phyloP scores from a whole-genome alignment of 2,797 vertebrate species.

The Gambusia yucatana region DNA sequence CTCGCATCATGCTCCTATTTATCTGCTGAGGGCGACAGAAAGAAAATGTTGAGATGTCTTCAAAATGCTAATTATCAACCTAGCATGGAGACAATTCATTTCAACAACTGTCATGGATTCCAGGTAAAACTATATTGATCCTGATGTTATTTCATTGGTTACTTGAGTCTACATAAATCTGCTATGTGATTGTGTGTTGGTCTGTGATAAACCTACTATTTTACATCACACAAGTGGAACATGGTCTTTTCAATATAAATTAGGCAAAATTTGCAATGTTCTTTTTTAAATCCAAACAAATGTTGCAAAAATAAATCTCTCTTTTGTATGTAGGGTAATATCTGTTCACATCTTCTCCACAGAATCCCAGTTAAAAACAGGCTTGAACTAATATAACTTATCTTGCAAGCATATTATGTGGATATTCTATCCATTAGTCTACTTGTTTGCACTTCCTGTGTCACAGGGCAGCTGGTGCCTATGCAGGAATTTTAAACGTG shows the following conservation, averaged over 20 bases:
- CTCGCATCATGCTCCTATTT: neutral
- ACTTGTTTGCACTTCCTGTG: neutral
- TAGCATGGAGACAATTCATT: neutral
- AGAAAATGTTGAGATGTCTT: neutral
- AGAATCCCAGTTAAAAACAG: neutral
- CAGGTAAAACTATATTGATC: neutral
- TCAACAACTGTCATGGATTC: neutral
- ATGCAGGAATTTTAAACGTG: neutral
- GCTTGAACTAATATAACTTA: neutral
- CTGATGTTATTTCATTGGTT: neutral
- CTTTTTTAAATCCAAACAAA: neutral
- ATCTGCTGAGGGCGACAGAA: neutral
- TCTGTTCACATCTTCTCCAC: neutral
- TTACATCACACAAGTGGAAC: neutral
- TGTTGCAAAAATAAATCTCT: neutral
- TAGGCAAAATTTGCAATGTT: neutral
- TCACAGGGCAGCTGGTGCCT: neutral
- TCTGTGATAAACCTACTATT: neutral
- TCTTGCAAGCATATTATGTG: neutral
- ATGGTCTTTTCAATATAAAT: neutral
- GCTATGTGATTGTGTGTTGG: neutral
- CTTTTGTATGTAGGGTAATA: neutral
- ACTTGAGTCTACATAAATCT: neutral
- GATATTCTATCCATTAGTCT: neutral
- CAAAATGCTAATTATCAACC: neutral